Percentiles rank a stretch among this genome's conserved stretches.
phyloP scores from a whole-genome alignment of 2,888 invertebrate genomes.

The Miltochrista miniata region DNA sequence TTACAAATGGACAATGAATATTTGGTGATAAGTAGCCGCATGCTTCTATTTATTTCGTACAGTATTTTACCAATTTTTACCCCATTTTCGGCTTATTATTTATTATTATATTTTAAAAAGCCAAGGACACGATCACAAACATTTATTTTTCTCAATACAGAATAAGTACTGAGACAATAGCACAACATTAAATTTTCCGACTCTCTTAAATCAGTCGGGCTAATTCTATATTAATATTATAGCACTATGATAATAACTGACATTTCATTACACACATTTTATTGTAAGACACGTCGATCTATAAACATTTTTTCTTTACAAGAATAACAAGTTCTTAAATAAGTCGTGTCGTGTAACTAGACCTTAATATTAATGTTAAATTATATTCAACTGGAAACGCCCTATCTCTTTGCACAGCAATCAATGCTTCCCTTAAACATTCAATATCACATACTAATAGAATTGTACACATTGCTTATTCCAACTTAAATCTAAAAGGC shows the following conservation, averaged over 20 bases:
- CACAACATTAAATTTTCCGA: background rate
- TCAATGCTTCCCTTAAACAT: slow-evolving; percentile 23
- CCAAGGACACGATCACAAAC: background rate
- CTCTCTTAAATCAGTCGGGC: no score
- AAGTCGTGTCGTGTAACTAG: slow-evolving; percentile 2
- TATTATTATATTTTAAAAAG: no score
- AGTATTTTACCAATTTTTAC: no score
- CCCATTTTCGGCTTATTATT: no score
- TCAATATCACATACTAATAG: slow-evolving; percentile 66
- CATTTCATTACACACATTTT: background rate
- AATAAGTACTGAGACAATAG: background rate
- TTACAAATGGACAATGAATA: no score
- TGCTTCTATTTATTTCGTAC: no score
- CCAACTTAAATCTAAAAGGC: slow-evolving; percentile 65
- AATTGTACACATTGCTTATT: slow-evolving; percentile 50
- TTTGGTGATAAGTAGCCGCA: no score
- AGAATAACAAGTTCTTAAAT: slow-evolving; percentile 1
- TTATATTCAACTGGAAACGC: slow-evolving; percentile 17
- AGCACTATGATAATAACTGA: background rate
- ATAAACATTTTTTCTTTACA: background rate
- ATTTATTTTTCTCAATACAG: background rate
- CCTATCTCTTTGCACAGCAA: slow-evolving; percentile 17
- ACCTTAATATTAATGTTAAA: slow-evolving; percentile 8
- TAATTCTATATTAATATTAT: no score
- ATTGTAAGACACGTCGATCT: slow-evolving; percentile 1